Evolutionary conservation across 1,140 invertebrate species (phyloP), one percentile per base, ranked within the genome.

Genomic region (Eriocheir sinensis): DNA sequence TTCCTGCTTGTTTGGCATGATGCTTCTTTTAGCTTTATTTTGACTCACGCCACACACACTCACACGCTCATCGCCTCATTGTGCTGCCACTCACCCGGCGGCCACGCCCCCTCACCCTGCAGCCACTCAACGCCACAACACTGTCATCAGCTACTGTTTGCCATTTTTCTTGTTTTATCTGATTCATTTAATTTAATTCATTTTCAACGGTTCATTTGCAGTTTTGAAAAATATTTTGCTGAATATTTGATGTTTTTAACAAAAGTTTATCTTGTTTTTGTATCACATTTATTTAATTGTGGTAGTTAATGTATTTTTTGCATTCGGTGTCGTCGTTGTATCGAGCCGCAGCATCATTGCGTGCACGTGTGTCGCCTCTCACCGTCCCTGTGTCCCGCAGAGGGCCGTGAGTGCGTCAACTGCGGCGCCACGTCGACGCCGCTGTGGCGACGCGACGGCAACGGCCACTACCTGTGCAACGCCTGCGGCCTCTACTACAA

Each of bases 391-490:
- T 72, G 83, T 40, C 85, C 92, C 21, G 30, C 92, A 40, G 96
- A 98, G 98, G 96, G 97, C 97, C 93, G 98, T 97, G 97, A 99
- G 98, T 99, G 99, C 96, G 98, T 98, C 48, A 99, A 99, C 97
- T 99, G 99, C 96, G 98, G 98, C 9, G 98, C 98, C 3, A 98
- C 97, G 88, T 98, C 98, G 40, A 99, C 98, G 3, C 98, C 98
- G 15, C 97, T 99, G 72, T 99, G 98, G 98, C 97, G 98, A 81
- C 97, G 98, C 93, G 99, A 99, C 97, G 98, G 98, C 86, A 98
- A 98, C 36, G 98, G 98, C 12, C 98, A 99, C 96, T 99, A 99
- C 96, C 97, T 99, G 91, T 99, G 99, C 97, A 99, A 99, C 96
- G 98, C 98, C 81, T 99, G 99, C 96, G 98, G 96, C 97, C 97